Conservation (phyloP, 2,113 vertebrate species). For the Sisor rabdophorus region DNA sequence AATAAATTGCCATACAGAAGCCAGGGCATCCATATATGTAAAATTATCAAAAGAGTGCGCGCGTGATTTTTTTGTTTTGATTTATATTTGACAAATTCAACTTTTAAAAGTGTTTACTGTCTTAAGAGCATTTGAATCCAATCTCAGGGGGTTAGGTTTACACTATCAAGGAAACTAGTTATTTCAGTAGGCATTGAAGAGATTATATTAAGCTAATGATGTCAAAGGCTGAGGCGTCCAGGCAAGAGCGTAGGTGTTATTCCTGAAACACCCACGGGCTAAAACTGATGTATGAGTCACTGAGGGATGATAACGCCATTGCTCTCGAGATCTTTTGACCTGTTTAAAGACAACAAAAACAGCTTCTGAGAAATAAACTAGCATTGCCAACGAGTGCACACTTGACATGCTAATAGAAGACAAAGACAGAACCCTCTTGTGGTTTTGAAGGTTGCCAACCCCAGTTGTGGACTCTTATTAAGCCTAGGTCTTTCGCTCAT, state of each 20-base stretch:
- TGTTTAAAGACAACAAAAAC: not conserved
- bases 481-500: conserved; percentile 33
- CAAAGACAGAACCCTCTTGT: conserved; percentile 24
- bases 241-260: conserved; percentile 34
- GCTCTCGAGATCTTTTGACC: not conserved
- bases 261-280: conserved; percentile 23
- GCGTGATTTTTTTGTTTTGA: too few relatives aligned
- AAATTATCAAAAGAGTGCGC: not conserved
- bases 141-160: not conserved
- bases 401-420: conserved; percentile 33
- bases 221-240: conserved; percentile 8
- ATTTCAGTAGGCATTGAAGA: not conserved
- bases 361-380: not conserved
- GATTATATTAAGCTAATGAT: conserved; percentile 25
- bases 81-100: not conserved
- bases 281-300: conserved; percentile 50
- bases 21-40: not conserved
- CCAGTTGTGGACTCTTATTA: conserved; percentile 47
- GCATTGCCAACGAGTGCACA: not conserved
- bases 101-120: not conserved
- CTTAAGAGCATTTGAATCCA: not conserved
- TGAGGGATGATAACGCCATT: conserved; percentile 28
- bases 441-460: conserved; percentile 39
- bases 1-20: not conserved
- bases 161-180: not conserved